phyloP scores from a whole-genome alignment of 2,888 invertebrate genomes.

The Molorchus minor region DNA sequence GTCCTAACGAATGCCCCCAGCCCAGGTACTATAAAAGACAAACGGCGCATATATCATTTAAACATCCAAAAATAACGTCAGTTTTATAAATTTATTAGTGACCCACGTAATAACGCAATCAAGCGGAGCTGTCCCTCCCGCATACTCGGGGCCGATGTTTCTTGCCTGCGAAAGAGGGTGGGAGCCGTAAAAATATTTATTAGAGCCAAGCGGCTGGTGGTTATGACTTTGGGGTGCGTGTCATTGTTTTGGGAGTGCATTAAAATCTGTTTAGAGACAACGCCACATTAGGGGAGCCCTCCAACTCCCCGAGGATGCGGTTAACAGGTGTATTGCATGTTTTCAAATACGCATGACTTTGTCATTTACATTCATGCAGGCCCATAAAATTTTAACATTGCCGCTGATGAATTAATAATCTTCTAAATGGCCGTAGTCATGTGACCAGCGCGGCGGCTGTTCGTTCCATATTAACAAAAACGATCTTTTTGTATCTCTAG shows the following conservation, averaged over 20 bases:
- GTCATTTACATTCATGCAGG: conserved; percentile 33
- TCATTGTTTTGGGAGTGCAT: conserved; percentile 63
- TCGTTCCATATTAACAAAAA: too few species aligned
- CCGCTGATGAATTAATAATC: conserved; percentile 21
- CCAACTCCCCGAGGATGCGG: conserved; percentile 57
- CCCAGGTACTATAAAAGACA: not conserved
- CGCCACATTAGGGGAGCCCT: conserved; percentile 55
- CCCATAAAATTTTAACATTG: not conserved
- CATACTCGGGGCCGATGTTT: conserved; percentile 11
- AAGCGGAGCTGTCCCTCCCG: conserved; percentile 21
- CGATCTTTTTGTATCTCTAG: too few species aligned
- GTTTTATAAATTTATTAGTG: conserved; percentile 42
- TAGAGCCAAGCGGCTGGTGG: conserved; percentile 52
- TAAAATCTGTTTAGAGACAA: conserved; percentile 67
- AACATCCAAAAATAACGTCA: conserved; percentile 6
- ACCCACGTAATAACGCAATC: conserved; percentile 40
- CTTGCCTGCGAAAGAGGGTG: conserved; percentile 23
- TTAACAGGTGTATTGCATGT: conserved; percentile 64
- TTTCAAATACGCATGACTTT: conserved; percentile 28
- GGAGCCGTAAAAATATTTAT: conserved; percentile 56
- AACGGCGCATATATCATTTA: conserved; percentile 14
- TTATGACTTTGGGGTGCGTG: conserved; percentile 55
- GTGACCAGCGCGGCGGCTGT: not conserved
- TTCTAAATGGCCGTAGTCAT: not conserved
- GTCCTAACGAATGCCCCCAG: not conserved